Evolutionary conservation across 2,888 invertebrate species (phyloP), one percentile per base, ranked within the genome.

Genomic region (Alloplasta piceator): DNA sequence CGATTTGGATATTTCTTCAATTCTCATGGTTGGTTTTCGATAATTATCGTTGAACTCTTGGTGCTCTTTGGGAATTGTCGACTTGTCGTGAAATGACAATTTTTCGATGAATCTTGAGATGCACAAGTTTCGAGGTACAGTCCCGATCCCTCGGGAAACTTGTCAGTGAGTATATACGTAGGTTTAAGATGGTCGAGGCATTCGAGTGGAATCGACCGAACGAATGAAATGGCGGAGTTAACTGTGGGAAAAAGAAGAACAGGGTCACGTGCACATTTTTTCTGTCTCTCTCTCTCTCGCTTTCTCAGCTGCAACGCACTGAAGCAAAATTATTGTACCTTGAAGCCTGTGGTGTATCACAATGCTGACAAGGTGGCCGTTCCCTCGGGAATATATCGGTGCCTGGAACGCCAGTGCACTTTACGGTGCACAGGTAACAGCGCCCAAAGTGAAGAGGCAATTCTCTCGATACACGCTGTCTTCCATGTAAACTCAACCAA

Each of bases 191-290:
- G 60, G 16, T 71, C 60, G 60, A 50, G 48, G 60, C 39, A 43
- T 12, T 66, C 74, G 50, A 70, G 61, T 76, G 76, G 70, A 76
- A 71, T 64, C 70, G 61, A 71, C 70, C 70, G 63, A 64, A 58
- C 63, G 71, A 77, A 77, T 77, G 70, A 70, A 77, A 71, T 60
- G 77, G 61, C 63, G 41, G 71, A 77, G 63, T 38, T 70, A 77
- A 73, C 43, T 66, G 78, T 58, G 73, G 58, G 66, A 64, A 50
- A 73, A 66, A 60, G 74, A 75, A 60, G 26, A 41, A 67, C 60
- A 41, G 9, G 56, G 73, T 61, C 63, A 73, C 55, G 66, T 75
- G 66, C 58, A 58, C 66, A 60, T 75, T 48, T 66, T 26, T 58
- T 48, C 56, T 50, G 9, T 61, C 5, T 39, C 50, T 36, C 50